phyloP scores from a whole-genome alignment of 1,140 invertebrate species.

The Drosophila lini region DNA sequence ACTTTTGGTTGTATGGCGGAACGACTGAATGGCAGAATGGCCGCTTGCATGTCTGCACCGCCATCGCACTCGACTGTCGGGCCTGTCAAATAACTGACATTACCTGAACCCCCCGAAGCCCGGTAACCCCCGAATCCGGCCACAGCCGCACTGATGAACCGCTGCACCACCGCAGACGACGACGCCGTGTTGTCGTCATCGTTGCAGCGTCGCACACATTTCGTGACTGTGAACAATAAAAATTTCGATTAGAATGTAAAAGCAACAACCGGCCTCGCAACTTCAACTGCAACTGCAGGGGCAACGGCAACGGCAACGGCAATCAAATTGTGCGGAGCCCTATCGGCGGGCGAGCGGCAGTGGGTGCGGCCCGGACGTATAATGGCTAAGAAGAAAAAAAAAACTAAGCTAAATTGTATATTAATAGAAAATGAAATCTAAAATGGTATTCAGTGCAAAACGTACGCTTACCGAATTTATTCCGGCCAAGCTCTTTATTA shows the following conservation, averaged over 20 bases:
- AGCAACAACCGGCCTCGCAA: conserved; percentile 61
- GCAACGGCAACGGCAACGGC: conserved; percentile 37
- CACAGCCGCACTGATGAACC: conserved; percentile 8
- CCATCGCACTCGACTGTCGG: conserved; percentile 71
- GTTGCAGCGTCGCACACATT: conserved; percentile 63
- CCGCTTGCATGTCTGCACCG: conserved; percentile 41
- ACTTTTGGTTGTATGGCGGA: conserved; percentile 26
- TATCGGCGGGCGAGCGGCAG: background rate
- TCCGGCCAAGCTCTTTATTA: background rate
- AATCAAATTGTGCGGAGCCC: conserved; percentile 58
- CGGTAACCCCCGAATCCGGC: background rate
- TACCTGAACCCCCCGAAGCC: conserved; percentile 40
- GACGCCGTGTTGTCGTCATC: conserved; percentile 49
- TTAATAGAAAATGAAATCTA: conserved; percentile 79
- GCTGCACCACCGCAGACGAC: conserved; percentile 51
- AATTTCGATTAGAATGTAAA: conserved; percentile 82
- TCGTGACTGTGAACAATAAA: conserved; percentile 79
- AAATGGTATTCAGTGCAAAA: conserved; percentile 51
- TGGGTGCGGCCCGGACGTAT: conserved; percentile 46
- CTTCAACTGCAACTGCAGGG: conserved; percentile 50
- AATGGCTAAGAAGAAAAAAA: conserved; percentile 41
- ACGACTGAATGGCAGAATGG: conserved; percentile 8
- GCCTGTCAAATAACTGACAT: conserved; percentile 81
- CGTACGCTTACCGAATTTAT: conserved; percentile 8
- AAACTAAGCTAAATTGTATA: conserved; percentile 67